Conservation (phyloP, 2,797 vertebrate genomes). For the Fundulus diaphanus region DNA sequence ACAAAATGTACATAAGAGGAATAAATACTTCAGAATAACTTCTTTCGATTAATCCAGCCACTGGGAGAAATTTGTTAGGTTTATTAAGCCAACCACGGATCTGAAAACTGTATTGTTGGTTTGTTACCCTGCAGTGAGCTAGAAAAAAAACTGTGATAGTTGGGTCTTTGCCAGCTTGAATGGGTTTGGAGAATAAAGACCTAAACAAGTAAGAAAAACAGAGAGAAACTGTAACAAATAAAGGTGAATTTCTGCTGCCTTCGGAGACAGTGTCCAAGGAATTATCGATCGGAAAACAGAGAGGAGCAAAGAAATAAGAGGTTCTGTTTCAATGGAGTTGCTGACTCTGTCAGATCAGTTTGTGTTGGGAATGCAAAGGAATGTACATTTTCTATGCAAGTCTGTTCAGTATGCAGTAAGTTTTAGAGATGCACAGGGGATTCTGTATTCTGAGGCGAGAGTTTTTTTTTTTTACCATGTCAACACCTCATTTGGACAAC, state of each 20-base stretch:
- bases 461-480: not conserved
- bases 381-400: not conserved
- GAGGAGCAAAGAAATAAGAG: slow-evolving; percentile 4
- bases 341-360: not conserved
- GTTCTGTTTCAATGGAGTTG: not conserved
- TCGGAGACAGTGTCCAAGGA: not conserved
- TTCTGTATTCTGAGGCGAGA: not conserved
- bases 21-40: not conserved
- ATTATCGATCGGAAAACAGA: not conserved
- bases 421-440: not conserved
- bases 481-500: too few species aligned
- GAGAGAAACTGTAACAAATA: not conserved
- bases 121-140: not conserved
- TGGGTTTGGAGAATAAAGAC: not conserved
- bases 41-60: too few species aligned
- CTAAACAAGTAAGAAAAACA: not conserved
- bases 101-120: not conserved
- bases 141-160: not conserved
- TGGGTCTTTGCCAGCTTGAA: not conserved
- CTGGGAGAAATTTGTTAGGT: not conserved
- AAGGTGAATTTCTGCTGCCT: not conserved
- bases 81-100: not conserved
- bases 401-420: not conserved
- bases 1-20: not conserved
- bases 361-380: not conserved